Evolutionary conservation across 2,113 vertebrate genomes (phyloP).

Genomic region (Edolisoma coerulescens): DNA sequence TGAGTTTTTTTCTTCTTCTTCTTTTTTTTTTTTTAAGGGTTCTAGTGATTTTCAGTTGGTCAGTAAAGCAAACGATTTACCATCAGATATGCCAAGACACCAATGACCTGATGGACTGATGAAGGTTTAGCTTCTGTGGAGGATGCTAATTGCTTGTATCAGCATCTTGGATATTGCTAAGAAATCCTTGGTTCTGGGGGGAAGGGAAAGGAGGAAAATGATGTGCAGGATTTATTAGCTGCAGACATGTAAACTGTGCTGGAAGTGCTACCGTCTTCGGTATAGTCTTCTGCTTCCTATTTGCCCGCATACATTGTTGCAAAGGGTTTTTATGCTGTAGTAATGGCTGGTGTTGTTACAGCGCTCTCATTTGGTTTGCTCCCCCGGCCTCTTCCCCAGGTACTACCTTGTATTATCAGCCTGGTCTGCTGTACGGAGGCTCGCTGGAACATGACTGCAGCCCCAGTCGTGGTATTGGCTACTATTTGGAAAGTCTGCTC

Average conservation of each 20-base stretch:
- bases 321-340: not conserved
- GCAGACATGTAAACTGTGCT: not conserved
- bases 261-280: not conserved
- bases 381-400: constrained; percentile 63
- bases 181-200: not conserved
- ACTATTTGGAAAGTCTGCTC: constrained; percentile 91
- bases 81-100: not conserved
- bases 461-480: constrained; percentile 85
- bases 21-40: not conserved
- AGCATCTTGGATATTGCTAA: not conserved
- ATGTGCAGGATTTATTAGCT: not conserved
- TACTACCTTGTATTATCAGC: constrained; percentile 90
- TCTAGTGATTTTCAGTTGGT: not conserved
- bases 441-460: constrained; percentile 89
- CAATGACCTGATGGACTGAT: not conserved
- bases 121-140: not conserved
- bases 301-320: fast-evolving
- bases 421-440: constrained; percentile 87
- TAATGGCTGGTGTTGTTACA: not conserved
- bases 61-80: not conserved
- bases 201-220: not conserved
- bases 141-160: not conserved
- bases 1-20: fast-evolving
- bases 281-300: not conserved
- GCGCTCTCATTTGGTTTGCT: not conserved